phyloP scores from a whole-genome alignment of 2,888 invertebrate species.

The Limnephilus rhombicus region DNA sequence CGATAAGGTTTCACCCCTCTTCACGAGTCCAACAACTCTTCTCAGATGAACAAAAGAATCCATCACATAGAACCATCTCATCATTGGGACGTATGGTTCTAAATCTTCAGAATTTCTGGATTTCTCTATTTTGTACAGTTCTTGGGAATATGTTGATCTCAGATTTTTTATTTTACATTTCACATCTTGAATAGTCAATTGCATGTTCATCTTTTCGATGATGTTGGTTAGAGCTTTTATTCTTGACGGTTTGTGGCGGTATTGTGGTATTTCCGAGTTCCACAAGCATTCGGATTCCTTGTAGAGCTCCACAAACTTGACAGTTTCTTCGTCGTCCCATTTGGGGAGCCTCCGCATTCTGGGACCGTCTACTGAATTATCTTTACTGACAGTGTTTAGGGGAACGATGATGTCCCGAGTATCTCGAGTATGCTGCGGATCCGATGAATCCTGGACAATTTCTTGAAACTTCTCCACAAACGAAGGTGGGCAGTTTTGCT shows the following conservation, averaged over 20 bases:
- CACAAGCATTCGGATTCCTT: background rate
- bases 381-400: background rate
- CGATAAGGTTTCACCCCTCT: background rate
- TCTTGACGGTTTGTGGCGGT: background rate
- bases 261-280: background rate
- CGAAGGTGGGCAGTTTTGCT: background rate
- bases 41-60: background rate
- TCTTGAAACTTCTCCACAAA: background rate
- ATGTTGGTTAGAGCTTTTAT: background rate
- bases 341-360: background rate
- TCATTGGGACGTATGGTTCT: background rate
- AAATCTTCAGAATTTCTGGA: background rate
- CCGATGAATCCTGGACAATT: background rate
- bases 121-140: constrained; percentile 9
- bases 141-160: constrained; percentile 12
- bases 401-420: background rate
- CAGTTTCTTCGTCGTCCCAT: background rate
- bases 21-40: background rate
- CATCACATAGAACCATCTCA: constrained; percentile 3
- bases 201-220: background rate
- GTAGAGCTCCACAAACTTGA: background rate
- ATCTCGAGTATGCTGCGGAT: background rate
- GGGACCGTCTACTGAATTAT: background rate
- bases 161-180: constrained; percentile 26
- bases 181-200: background rate